Percentiles rank a stretch among this genome's conserved stretches.
Evolutionary conservation across 1,140 invertebrate species (phyloP).

Genomic region (Pachypeltis micranthus): DNA sequence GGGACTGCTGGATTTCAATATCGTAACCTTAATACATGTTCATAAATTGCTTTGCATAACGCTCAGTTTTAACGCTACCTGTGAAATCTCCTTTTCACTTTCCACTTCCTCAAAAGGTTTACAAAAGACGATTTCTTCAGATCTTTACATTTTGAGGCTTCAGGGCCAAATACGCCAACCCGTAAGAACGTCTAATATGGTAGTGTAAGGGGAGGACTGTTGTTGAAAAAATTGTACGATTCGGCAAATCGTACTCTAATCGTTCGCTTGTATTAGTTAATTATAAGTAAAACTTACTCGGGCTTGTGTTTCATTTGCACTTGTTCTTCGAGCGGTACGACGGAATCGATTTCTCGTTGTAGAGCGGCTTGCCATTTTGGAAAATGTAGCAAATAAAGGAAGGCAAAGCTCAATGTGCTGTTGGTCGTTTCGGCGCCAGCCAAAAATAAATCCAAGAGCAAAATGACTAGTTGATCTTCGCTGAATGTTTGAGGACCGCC

Average conservation of each 20-base stretch:
- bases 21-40: background rate
- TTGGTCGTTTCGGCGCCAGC: conserved; percentile 58
- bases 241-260: too few species aligned
- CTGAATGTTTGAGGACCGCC: conserved; percentile 25
- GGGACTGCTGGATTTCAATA: background rate
- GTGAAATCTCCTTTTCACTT: too few species aligned
- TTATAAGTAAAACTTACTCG: background rate
- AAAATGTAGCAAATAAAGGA: conserved; percentile 51
- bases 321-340: conserved; percentile 39
- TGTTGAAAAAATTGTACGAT: too few species aligned
- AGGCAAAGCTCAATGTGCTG: conserved; percentile 46
- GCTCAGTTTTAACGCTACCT: too few species aligned
- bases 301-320: background rate
- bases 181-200: too few species aligned
- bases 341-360: conserved; percentile 52
- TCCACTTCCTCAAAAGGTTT: too few species aligned
- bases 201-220: too few species aligned
- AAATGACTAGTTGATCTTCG: conserved; percentile 50
- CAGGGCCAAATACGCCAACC: background rate
- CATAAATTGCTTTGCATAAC: conserved; percentile 6
- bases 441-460: conserved; percentile 56
- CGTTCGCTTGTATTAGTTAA: too few species aligned
- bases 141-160: background rate
- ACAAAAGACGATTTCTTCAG: too few species aligned
- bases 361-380: conserved; percentile 50